Base-by-base conservation (phyloP, 2,888 invertebrate species). In the Metallyticus violacea region DNA sequence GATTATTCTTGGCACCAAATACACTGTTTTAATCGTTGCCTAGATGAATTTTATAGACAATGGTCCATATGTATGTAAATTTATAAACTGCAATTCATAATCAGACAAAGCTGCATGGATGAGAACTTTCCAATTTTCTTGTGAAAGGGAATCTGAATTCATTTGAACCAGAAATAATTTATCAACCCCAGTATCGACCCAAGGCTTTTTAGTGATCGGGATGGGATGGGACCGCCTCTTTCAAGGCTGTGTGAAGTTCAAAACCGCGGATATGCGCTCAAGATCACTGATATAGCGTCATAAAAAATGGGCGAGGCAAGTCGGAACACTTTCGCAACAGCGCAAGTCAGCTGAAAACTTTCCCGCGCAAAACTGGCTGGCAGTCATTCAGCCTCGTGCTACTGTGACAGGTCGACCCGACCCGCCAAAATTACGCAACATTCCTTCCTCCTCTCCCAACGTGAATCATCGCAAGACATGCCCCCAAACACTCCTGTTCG, bases 351-450 rank as follows among this genome's bases (percentile, higher is more conserved):
- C n/a, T n/a, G n/a, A n/a, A n/a, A n/a, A n/a, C n/a, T n/a, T 76
- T 82, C 82, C 82, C 82, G 82, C 82, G 82, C 82, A 76, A 82
- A 82, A 82, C 62, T n/a, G 9, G 30, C 81, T 7, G 30, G 25
- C 81, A 30, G 30, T 81, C 30, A 80, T 80, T 81, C 81, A 81
- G 6, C 9, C 40, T 81, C 9, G 25, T 22, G 15, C 40, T 40
- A 40, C 40, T 7, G 40, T 6, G 40, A 15, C n/a, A n/a, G n/a
- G n/a, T n/a, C n/a, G n/a, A n/a, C n/a, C 76, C n/a, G 77, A 6
- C 77, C 83, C 77, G 77, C 83, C 83, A 83, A 83, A 83, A 83
- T 83, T 83, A 83, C 83, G 77, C 83, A 83, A 83, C 26, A 28
- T 81, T 2, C 28, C 26, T 26, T 62, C 7, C 7, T 62, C n/a